These are phyloP conservation scores for Aphelenchoides avenae DNA, from an alignment of 1,140 invertebrate genomes.

Conservation along the genomic window DNA sequence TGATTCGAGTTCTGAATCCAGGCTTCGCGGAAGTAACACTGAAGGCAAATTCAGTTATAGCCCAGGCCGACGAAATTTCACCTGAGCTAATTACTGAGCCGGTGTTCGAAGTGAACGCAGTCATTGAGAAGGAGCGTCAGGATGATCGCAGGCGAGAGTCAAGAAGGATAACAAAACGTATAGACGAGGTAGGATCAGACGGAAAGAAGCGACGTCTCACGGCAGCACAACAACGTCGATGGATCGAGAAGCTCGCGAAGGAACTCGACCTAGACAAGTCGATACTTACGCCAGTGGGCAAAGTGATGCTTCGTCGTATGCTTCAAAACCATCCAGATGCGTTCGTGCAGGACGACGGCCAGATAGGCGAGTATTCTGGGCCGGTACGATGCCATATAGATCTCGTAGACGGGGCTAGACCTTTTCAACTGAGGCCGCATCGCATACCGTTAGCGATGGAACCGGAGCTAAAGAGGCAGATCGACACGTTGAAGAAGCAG, in stretches of 20 bases:
- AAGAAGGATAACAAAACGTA: too few relatives aligned
- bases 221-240: background rate
- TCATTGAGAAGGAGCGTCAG: too few relatives aligned
- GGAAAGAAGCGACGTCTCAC: background rate
- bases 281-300: background rate
- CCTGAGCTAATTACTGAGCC: constrained; percentile 1
- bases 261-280: background rate
- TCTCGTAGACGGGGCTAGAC: background rate
- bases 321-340: background rate
- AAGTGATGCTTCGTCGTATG: background rate
- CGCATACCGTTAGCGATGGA: constrained; percentile 11
- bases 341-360: constrained; percentile 5
- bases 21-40: constrained; percentile 1
- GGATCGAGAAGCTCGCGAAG: background rate
- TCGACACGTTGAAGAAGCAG: constrained; percentile 22
- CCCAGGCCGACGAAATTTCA: too few relatives aligned
- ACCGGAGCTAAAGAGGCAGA: constrained; percentile 23
- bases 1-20: constrained; percentile 16
- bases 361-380: constrained; percentile 19
- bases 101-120: too few relatives aligned
- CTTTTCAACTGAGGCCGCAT: constrained; percentile 3
- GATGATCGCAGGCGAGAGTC: too few relatives aligned
- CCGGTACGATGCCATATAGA: constrained; percentile 5
- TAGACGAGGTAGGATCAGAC: constrained; percentile 6
- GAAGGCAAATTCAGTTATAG: constrained; percentile 2